Percentiles rank a stretch among this genome's conserved stretches.
phyloP scores from a whole-genome alignment of 2,888 invertebrate genomes.

The Sarcophaga variegata region DNA sequence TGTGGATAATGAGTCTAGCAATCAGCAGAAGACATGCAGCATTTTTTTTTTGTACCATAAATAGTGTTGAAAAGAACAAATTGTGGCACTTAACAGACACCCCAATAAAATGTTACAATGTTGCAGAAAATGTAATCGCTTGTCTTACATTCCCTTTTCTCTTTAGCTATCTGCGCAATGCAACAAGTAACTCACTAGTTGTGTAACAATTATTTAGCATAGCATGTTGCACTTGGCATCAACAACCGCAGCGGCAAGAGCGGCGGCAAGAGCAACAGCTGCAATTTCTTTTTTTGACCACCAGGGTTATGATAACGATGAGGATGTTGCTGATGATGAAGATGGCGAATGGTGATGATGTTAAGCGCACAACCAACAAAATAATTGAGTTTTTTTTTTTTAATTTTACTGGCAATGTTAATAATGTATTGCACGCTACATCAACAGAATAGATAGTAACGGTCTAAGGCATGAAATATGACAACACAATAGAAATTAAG shows the following conservation, averaged over 20 bases:
- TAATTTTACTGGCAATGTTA: neutral
- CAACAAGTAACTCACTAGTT: conserved; percentile 34
- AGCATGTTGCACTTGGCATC: conserved; percentile 50
- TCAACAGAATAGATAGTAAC: too few species aligned
- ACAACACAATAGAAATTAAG: too few species aligned
- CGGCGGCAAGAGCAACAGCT: conserved; percentile 59
- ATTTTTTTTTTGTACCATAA: neutral
- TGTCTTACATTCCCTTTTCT: neutral
- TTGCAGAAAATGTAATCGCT: conserved; percentile 71
- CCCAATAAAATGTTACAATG: conserved; percentile 51
- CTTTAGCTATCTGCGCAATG: neutral
- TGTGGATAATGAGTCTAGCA: conserved; percentile 41
- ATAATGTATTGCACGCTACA: too few species aligned
- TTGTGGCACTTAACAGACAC: conserved; percentile 57
- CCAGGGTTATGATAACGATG: conserved; percentile 30
- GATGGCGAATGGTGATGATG: neutral
- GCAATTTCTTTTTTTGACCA: conserved; percentile 52
- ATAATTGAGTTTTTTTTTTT: neutral
- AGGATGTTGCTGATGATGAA: neutral
- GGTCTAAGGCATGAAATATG: too few species aligned
- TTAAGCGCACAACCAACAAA: neutral
- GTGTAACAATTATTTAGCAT: conserved; percentile 61
- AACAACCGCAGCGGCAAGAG: conserved; percentile 45
- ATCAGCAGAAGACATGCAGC: neutral
- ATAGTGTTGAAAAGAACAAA: conserved; percentile 63